Evolutionary conservation across 2,888 invertebrate genomes (phyloP).

Genomic region (Callinectes sapidus): DNA sequence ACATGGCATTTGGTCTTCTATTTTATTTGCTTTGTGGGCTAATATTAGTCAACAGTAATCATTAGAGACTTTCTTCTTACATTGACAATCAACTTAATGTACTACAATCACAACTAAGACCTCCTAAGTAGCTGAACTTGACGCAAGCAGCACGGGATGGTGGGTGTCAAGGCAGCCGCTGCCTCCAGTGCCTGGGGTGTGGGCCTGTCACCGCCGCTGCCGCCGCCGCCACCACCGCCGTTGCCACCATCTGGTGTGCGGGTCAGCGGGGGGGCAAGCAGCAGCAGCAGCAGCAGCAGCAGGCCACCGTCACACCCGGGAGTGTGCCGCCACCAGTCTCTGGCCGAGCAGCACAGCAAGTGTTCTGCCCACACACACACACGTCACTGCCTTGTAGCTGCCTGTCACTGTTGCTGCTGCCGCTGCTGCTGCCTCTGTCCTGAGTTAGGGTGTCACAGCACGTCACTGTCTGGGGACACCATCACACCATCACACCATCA

Average conservation of each 20-base stretch:
- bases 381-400: not conserved
- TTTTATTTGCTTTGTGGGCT: not conserved
- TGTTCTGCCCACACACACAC: too few relatives aligned
- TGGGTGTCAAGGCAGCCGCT: not conserved
- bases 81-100: not conserved
- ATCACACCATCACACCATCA: not conserved
- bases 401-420: not conserved
- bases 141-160: not conserved
- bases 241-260: not conserved
- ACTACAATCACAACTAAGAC: not conserved
- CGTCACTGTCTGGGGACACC: not conserved
- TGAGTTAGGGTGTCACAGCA: not conserved
- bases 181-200: not conserved
- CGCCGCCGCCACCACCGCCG: not conserved
- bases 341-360: not conserved
- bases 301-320: too few relatives aligned
- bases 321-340: not conserved
- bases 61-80: not conserved
- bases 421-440: not conserved
- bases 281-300: too few relatives aligned
- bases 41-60: conserved; percentile 26
- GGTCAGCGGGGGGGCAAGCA: too few relatives aligned
- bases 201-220: not conserved
- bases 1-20: not conserved
- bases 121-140: not conserved